Conservation (phyloP, 2,113 vertebrate species). For the Lasiurus borealis region DNA sequence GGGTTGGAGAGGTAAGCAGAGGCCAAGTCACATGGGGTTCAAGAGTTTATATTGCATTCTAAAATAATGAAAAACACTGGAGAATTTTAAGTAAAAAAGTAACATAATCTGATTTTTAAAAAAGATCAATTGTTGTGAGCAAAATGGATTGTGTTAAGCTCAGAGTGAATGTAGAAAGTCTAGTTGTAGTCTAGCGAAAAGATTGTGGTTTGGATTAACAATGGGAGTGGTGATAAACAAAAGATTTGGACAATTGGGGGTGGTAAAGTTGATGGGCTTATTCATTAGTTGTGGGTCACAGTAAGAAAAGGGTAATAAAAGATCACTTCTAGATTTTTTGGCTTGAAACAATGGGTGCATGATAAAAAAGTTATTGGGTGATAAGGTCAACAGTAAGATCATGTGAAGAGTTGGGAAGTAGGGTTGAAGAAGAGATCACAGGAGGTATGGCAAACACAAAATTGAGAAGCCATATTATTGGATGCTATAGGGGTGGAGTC, state of each 20-base stretch:
- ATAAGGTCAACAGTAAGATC: background rate
- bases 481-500: background rate
- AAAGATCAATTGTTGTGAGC: background rate
- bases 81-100: constrained; percentile 35
- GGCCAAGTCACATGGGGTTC: background rate
- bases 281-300: background rate
- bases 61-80: background rate
- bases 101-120: constrained; percentile 9
- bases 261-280: constrained; percentile 15
- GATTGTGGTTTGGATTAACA: background rate
- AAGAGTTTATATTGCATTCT: background rate
- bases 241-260: background rate
- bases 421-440: background rate
- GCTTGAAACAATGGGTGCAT: background rate
- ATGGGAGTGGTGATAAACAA: background rate
- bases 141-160: background rate
- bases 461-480: background rate
- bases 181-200: background rate
- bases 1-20: background rate
- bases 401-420: background rate
- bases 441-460: background rate
- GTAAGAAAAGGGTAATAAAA: constrained; percentile 10
- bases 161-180: constrained; percentile 20
- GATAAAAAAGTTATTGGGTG: background rate
- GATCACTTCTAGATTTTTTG: background rate